These are phyloP conservation scores for Agapornis canus DNA, from an alignment of 2,797 vertebrate species.

Conservation along the genomic window DNA sequence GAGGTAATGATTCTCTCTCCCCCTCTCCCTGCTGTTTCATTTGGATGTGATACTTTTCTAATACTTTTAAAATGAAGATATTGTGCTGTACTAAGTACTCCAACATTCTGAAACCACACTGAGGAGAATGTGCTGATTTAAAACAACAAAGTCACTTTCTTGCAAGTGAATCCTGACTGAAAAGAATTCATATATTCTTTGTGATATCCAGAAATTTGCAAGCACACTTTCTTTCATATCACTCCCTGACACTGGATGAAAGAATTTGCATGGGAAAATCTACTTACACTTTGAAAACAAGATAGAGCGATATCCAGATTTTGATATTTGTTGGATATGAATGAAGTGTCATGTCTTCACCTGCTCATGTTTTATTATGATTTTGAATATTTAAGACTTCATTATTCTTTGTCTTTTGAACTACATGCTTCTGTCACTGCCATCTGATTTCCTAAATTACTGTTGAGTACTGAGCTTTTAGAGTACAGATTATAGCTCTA, in stretches of 20 bases:
- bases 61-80: neutral
- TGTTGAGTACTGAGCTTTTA: neutral
- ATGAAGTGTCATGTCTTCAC: neutral
- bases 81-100: neutral
- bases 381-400: neutral
- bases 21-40: neutral
- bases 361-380: neutral
- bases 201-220: neutral
- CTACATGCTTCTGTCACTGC: neutral
- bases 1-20: neutral
- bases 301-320: neutral
- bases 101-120: neutral
- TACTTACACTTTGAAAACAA: neutral
- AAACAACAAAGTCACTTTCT: neutral
- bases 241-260: neutral
- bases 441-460: neutral
- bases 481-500: neutral
- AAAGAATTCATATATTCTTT: neutral
- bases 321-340: neutral
- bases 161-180: neutral
- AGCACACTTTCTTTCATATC: neutral
- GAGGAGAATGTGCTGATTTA: neutral
- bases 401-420: neutral
- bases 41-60: neutral
- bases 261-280: neutral